Evolutionary conservation across 2,113 vertebrate species (phyloP).

Genomic region (Girardinichthys multiradiatus): DNA sequence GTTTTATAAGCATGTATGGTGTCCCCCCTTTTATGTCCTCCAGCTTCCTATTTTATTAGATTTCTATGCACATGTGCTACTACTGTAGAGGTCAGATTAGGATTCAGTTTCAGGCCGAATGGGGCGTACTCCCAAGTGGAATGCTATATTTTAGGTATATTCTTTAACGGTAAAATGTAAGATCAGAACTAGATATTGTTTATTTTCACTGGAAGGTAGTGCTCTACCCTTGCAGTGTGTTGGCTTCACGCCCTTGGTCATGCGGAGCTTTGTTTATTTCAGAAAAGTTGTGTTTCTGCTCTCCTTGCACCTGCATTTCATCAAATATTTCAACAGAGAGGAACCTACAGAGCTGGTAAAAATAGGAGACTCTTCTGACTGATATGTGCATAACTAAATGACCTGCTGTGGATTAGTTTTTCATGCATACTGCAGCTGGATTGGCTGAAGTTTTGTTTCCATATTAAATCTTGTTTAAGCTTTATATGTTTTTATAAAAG

Average conservation of each 20-base stretch:
- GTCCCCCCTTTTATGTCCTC: slow-evolving; percentile 17
- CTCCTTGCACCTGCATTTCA: background rate
- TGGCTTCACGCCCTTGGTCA: background rate
- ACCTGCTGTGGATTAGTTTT: background rate
- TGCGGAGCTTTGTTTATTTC: background rate
- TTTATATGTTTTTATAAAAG: background rate
- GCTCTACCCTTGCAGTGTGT: background rate
- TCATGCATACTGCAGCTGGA: no score
- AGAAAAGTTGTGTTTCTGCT: background rate
- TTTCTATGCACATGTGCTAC: background rate
- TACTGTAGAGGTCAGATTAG: background rate
- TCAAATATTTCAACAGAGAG: background rate
- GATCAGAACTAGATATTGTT: background rate
- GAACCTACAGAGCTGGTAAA: background rate
- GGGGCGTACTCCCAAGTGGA: background rate
- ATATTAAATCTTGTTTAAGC: background rate
- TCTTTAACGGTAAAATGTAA: background rate
- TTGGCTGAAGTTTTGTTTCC: no score
- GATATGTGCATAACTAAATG: background rate
- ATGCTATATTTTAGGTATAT: background rate
- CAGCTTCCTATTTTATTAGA: slow-evolving; percentile 5
- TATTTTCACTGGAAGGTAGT: background rate
- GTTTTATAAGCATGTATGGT: slow-evolving; percentile 30
- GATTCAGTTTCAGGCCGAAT: background rate
- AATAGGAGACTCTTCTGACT: background rate